These are phyloP conservation scores for Andricus quercusramuli DNA, from an alignment of 2,888 invertebrate species.

Conservation along the genomic window DNA sequence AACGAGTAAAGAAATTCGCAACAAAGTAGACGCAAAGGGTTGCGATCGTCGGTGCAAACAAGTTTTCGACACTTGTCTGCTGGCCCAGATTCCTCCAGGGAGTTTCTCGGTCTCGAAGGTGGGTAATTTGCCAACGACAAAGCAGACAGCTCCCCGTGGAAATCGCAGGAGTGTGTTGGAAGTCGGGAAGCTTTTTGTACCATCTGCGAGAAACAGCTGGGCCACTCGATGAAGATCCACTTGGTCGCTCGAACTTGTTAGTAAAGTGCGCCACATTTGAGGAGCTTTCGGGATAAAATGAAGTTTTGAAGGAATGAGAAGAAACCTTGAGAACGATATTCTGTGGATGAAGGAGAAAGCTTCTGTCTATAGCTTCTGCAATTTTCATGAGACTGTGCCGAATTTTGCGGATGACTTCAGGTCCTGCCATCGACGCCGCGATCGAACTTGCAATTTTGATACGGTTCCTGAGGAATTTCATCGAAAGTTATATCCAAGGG, in stretches of 20 bases:
- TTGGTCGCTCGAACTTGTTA: conserved; percentile 29
- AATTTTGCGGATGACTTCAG: conserved; percentile 5
- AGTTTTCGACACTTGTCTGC: conserved; percentile 29
- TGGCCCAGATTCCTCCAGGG: conserved; percentile 24
- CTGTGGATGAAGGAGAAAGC: neutral
- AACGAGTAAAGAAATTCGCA: too few relatives aligned
- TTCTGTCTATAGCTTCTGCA: conserved; percentile 1
- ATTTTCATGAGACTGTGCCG: conserved; percentile 14
- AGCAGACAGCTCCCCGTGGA: conserved; percentile 27
- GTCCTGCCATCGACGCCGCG: neutral
- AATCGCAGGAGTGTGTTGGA: conserved; percentile 33
- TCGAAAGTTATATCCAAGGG: conserved; percentile 48
- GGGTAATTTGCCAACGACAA: conserved; percentile 41
- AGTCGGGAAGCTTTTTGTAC: conserved; percentile 46
- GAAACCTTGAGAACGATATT: neutral
- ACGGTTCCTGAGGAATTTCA: conserved; percentile 46
- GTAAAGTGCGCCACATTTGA: conserved; percentile 20
- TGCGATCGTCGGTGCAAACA: conserved; percentile 13
- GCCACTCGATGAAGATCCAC: conserved; percentile 38
- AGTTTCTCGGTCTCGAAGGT: conserved; percentile 19
- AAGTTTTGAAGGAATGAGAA: neutral
- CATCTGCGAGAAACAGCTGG: conserved; percentile 45
- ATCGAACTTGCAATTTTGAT: conserved; percentile 26
- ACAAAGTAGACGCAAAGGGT: too few relatives aligned
- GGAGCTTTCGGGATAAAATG: conserved; percentile 4